Evolutionary conservation across 2,113 vertebrate genomes (phyloP), one percentile per base, ranked within the genome.

Genomic region (Sterrhoptilus dennistouni): DNA sequence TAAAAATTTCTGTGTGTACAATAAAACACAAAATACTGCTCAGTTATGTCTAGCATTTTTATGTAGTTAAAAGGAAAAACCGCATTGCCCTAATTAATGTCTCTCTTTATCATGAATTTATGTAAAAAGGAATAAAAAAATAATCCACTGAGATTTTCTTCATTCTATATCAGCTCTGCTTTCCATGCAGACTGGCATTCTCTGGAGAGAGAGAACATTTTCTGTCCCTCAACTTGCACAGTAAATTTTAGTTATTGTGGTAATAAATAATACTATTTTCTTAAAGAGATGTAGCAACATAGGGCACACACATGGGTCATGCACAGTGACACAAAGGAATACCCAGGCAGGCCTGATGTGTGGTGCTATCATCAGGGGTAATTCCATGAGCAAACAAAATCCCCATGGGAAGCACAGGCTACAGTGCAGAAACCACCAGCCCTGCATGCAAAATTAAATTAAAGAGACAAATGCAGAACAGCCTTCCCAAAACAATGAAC

Each of bases 371-470:
- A 74, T 79, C 81, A 90, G 60, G 82, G 45, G 40, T 47, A 91
- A 90, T 93, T 93, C 89, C 2, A 8, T 0, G 8, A 89, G 49
- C 71, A 95, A 95, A 94, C 36, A 83, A 83, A 96, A 47, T 27
- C 33, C 59, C 36, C 68, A n/a, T 2, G 38, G 83, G 93, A 94
- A 81, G 42, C 54, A 22, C 0, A 0, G 44, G 15, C 56, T 77
- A 28, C 23, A 83, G 65, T 33, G 86, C 70, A 89, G 81, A 89
- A 96, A 81, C 21, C 35, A 53, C 54, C 60, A 93, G 47, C 49
- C 29, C 75, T 94, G 89, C 89, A 79, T 87, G 79, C 14, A 91
- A 91, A 95, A 95, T 89, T 36, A 71, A 92, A 95, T 97, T 81
- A 94, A 92, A 91, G 52, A 92, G 44, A 79, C 71, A 88, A 92